A percentile compares a stretch with the other conserved stretches of the same genome.
phyloP scores from a whole-genome alignment of 2,888 invertebrate species.

The Drosophila merina region DNA sequence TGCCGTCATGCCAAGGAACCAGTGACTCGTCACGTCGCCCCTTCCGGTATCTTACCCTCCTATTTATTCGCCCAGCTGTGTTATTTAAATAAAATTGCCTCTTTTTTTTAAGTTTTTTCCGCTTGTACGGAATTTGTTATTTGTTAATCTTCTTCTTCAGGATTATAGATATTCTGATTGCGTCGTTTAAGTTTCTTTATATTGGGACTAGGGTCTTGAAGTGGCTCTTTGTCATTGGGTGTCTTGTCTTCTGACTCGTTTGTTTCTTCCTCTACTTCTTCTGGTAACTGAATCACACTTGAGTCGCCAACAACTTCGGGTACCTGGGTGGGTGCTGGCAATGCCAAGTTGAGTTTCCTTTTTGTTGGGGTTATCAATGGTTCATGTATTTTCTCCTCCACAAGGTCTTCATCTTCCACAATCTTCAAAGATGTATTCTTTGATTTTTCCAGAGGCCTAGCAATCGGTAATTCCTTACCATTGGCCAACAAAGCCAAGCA shows the following conservation, averaged over 20 bases:
- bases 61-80: constrained; percentile 55
- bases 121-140: constrained; percentile 21
- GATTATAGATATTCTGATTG: constrained; percentile 81
- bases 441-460: constrained; percentile 24
- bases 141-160: constrained; percentile 55
- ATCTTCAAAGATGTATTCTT: constrained; percentile 54
- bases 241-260: neutral
- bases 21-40: constrained; percentile 33
- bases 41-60: constrained; percentile 12
- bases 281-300: constrained; percentile 43
- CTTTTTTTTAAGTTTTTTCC: constrained; percentile 31
- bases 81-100: constrained; percentile 72
- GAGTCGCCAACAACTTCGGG: constrained; percentile 17
- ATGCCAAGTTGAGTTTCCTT: constrained; percentile 69
- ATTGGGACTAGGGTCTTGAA: constrained; percentile 24
- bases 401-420: constrained; percentile 12
- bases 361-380: constrained; percentile 64
- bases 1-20: constrained; percentile 19
- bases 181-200: constrained; percentile 82
- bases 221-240: neutral
- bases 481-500: constrained; percentile 86
- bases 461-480: constrained; percentile 83
- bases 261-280: constrained; percentile 36
- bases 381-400: constrained; percentile 9
- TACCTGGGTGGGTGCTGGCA: constrained; percentile 71